phyloP scores from a whole-genome alignment of 2,888 invertebrate genomes.

The Pterobdella sp. region DNA sequence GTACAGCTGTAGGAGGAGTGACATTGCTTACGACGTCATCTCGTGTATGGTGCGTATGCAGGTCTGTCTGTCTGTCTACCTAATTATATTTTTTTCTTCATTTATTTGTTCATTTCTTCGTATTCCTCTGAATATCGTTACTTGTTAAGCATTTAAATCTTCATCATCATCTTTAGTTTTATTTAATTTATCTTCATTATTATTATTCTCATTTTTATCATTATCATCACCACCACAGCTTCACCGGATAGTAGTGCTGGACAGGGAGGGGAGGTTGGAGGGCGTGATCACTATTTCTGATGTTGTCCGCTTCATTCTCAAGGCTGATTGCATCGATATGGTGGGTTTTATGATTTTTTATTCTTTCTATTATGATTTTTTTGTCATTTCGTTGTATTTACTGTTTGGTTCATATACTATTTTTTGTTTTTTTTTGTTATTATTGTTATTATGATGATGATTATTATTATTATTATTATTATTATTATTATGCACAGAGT shows the following conservation, averaged over 20 bases:
- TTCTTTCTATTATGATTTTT: too few relatives aligned
- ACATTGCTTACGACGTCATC: conserved; percentile 22
- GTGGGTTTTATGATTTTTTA: neutral
- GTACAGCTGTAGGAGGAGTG: conserved; percentile 21
- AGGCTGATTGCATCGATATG: neutral
- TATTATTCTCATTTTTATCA: too few relatives aligned
- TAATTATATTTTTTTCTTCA: conserved; percentile 1
- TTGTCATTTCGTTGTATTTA: too few relatives aligned
- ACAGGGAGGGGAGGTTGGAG: conserved; percentile 10
- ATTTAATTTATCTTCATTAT: too few relatives aligned
- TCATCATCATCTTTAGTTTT: neutral
- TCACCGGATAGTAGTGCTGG: conserved; percentile 20
- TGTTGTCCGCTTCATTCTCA: neutral
- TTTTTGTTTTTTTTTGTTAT: too few relatives aligned
- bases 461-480: too few relatives aligned
- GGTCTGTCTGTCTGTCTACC: too few relatives aligned
- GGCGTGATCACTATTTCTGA: conserved; percentile 22
- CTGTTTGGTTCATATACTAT: too few relatives aligned
- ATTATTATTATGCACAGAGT: too few relatives aligned
- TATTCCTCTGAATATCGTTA: neutral
- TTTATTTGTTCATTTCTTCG: neutral
- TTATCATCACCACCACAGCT: conserved; percentile 13
- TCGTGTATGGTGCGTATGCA: conserved; percentile 1
- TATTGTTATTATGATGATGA: too few relatives aligned
- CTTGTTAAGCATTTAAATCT: neutral